Conservation (phyloP, 2,113 vertebrate genomes). For the Microtus montanus region DNA sequence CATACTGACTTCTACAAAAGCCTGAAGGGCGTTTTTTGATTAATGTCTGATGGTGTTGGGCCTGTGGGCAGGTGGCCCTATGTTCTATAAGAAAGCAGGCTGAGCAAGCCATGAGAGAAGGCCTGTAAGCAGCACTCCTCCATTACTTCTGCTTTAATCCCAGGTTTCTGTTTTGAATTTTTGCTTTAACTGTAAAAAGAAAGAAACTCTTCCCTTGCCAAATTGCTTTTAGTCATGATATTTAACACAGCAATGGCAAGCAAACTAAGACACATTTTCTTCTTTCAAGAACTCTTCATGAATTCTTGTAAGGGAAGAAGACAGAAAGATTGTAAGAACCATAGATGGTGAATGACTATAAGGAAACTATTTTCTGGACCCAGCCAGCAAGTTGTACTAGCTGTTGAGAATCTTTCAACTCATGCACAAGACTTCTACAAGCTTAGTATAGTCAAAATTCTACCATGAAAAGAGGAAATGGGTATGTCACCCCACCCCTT, state of each 20-base stretch:
- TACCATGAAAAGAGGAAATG: not conserved
- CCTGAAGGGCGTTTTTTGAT: not conserved
- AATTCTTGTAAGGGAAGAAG: not conserved
- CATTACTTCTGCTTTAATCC: not conserved
- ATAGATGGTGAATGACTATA: not conserved
- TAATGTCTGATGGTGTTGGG: not conserved
- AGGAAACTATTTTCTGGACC: not conserved
- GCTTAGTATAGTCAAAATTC: not conserved
- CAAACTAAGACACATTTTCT: not conserved
- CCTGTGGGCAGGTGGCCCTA: not conserved
- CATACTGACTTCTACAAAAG: not conserved
- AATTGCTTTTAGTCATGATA: not conserved
- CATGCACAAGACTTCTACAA: not conserved
- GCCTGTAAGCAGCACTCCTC: not conserved
- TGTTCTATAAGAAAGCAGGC: too few species aligned
- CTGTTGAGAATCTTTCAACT: not conserved
- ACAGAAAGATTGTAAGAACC: not conserved
- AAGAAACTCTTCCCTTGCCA: not conserved
- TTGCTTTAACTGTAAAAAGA: not conserved
- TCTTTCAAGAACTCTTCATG: not conserved
- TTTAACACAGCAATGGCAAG: not conserved
- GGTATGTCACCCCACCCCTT: not conserved
- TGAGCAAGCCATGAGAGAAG: not conserved
- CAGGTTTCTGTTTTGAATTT: not conserved
- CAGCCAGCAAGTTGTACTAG: not conserved